Base-by-base conservation (phyloP, 30 jellyfish, hydroid and myxozoan species). In the Mastigias papua region DNA sequence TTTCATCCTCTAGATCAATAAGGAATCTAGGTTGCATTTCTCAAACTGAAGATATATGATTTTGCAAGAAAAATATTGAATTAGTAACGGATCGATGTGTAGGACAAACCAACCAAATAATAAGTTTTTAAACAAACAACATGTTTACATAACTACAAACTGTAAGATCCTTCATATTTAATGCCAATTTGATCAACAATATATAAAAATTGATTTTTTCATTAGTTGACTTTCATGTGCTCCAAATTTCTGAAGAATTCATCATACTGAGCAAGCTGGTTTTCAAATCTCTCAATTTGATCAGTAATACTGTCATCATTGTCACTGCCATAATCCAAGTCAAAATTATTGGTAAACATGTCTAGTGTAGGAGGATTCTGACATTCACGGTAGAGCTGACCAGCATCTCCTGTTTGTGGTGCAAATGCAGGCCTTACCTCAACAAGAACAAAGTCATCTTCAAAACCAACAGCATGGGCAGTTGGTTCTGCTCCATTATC, bases 401-500 rank as follows among this genome's bases (percentile, higher is more conserved):
- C 99, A 27, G 97, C 99, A 67, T 96, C 95, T 16, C 93, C 94
- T 5, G 73, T 91, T 27, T 81, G 95, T 21, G 96, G 86, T 4
- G 92, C 90, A 95, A 95, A 95, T 8, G 99, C 99, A 42, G 99
- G 99, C 25, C 99, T 89, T 20, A 95, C 90, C 69, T 95, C 99
- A 0, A 95, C 99, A 46, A 95, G 93, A 5, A 95, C 99, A 90
- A 95, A 95, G 64, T 95, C 99, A 95, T 95, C 99, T 68, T 95
- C 99, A 76, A 84, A 85, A 10, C 98, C 99, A 35, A 95, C 99
- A 10, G 97, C 99, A 50, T 90, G 96, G 17, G 98, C 99, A 16
- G 74, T 71, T 1, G 97, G 92, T 66, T 87, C 86, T 21, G 77
- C 21, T 21, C 81, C 71, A 23, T 62, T 73, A 32, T 87, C 76